These are phyloP conservation scores for Microctenopoma lineatum DNA, from an alignment of 2,797 vertebrate genomes.

Conservation along the genomic window DNA sequence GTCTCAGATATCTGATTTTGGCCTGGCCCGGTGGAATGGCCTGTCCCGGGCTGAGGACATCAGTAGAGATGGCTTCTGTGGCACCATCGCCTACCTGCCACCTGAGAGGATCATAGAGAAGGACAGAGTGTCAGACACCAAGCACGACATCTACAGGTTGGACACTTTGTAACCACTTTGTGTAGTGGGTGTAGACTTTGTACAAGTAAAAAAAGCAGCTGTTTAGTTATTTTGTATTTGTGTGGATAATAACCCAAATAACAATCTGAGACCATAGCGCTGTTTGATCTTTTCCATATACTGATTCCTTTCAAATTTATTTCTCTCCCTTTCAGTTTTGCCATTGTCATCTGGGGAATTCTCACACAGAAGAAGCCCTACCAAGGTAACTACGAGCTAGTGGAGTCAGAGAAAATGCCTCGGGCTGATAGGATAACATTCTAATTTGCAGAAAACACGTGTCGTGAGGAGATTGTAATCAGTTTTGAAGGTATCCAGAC, in stretches of 20 bases:
- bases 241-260: not conserved
- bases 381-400: conserved; percentile 84
- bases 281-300: not conserved
- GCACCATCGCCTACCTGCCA: conserved; percentile 96
- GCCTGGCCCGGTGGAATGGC: conserved; percentile 95
- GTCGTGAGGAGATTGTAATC: no score
- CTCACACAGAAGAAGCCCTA: conserved; percentile 98
- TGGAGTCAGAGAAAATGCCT: no score
- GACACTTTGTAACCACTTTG: conserved; percentile 27
- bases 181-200: no score
- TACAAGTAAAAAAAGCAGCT: not conserved
- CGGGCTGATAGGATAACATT: no score
- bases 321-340: conserved; percentile 84
- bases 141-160: conserved; percentile 98
- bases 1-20: conserved; percentile 95
- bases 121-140: conserved; percentile 93
- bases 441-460: no score
- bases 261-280: no score
- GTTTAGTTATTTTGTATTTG: not conserved
- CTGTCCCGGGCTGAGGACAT: conserved; percentile 93
- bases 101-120: conserved; percentile 97
- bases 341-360: conserved; percentile 96
- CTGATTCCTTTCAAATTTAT: conserved; percentile 9
- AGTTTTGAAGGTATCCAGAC: no score
- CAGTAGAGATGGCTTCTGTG: conserved; percentile 96